These are phyloP conservation scores for Oscarella lobularis DNA, from an alignment of 37 sponge, comb jelly and placozoan genomes.

Conservation along the genomic window DNA sequence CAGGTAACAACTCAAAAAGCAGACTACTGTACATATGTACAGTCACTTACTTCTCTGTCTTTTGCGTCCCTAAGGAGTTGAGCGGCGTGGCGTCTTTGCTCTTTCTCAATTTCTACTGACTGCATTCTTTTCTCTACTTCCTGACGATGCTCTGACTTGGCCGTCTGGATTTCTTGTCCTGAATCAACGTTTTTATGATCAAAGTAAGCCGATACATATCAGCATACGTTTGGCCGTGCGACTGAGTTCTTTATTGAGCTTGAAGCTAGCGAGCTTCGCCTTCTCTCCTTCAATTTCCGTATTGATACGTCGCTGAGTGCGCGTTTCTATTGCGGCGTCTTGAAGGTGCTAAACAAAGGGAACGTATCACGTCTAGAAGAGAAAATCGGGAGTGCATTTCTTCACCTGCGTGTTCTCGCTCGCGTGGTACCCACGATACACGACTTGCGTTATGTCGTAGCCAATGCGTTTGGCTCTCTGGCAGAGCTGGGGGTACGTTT, in stretches of 20 bases:
- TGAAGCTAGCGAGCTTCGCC: conserved; percentile 33
- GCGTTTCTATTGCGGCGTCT: conserved; percentile 46
- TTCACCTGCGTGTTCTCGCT: background rate
- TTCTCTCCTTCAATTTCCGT: conserved; percentile 47
- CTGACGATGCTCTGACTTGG: background rate
- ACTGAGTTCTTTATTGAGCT: conserved; percentile 59
- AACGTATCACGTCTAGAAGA: no score
- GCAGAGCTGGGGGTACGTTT: conserved; percentile 46
- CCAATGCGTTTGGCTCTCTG: conserved; percentile 47
- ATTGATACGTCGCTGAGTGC: conserved; percentile 40
- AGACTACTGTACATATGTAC: background rate
- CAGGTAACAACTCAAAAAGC: background rate
- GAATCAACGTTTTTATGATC: background rate
- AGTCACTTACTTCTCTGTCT: background rate
- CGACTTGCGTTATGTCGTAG: conserved; percentile 32
- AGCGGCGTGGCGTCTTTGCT: background rate
- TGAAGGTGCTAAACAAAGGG: no score
- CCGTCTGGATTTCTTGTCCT: background rate
- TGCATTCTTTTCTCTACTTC: background rate
- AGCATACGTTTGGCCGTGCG: conserved; percentile 20
- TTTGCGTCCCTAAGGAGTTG: background rate
- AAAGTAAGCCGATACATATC: no score
- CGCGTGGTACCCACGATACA: conserved; percentile 8
- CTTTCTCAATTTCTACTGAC: background rate
- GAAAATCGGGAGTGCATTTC: no score